phyloP scores from a whole-genome alignment of 2,113 vertebrate genomes.

The Chaetops frenatus region DNA sequence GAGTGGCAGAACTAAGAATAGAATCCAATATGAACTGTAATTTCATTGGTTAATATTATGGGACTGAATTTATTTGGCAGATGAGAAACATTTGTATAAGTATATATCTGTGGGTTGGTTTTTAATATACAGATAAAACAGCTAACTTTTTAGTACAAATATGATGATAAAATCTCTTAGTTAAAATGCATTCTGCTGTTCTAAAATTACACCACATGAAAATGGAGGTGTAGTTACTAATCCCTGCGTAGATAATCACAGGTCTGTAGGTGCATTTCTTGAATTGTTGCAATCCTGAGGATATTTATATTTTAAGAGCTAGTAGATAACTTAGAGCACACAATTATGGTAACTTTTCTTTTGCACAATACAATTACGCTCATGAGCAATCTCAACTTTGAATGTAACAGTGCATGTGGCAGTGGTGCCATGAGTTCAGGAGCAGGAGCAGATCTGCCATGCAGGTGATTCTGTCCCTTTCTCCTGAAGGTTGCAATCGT shows the following conservation, averaged over 20 bases:
- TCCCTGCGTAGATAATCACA: neutral
- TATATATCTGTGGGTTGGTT: neutral
- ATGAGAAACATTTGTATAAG: neutral
- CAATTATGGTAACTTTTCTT: neutral
- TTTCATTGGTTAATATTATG: neutral
- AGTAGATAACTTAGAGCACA: neutral
- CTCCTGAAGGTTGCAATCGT: conserved; percentile 91
- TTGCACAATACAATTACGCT: neutral
- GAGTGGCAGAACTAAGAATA: neutral
- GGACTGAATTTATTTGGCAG: neutral
- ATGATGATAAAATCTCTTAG: neutral
- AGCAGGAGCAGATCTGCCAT: neutral
- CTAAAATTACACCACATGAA: neutral
- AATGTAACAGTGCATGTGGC: neutral
- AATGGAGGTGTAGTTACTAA: neutral
- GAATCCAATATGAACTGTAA: neutral
- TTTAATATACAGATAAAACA: neutral
- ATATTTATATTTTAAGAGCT: neutral
- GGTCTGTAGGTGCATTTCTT: neutral
- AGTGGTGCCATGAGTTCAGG: neutral
- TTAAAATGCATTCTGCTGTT: neutral
- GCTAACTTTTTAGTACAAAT: neutral
- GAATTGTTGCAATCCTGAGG: neutral
- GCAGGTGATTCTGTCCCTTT: conserved; percentile 17
- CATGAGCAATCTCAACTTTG: neutral